phyloP scores from a whole-genome alignment of 2,888 invertebrate genomes.

The Syrphus vitripennis region DNA sequence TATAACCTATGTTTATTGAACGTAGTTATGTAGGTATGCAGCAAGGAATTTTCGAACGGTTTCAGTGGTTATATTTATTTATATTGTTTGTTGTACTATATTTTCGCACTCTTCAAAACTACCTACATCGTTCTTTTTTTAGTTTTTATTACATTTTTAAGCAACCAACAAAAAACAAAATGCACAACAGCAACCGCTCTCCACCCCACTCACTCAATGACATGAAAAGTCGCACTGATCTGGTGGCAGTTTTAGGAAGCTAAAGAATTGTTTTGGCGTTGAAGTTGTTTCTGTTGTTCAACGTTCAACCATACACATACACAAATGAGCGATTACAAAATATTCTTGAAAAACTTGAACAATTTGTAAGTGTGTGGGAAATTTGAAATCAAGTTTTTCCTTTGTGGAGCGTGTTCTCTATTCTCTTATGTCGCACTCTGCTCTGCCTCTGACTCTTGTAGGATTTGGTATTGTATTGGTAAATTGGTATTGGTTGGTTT shows the following conservation, averaged over 20 bases:
- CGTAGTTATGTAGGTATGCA: not conserved
- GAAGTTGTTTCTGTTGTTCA: not conserved
- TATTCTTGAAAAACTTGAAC: not conserved
- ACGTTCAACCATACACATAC: not conserved
- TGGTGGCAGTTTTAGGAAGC: not conserved
- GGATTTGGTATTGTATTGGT: no score
- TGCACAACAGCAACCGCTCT: slow-evolving; percentile 67
- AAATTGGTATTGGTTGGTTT: no score
- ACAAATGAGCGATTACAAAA: not conserved
- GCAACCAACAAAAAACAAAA: slow-evolving; percentile 24
- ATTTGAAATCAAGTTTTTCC: no score
- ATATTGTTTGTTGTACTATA: not conserved
- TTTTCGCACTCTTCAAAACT: not conserved
- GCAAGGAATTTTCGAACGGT: not conserved
- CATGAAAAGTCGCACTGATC: not conserved
- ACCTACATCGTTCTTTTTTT: not conserved
- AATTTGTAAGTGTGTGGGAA: no score
- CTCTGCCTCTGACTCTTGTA: no score
- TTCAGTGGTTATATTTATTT: not conserved
- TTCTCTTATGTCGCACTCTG: no score
- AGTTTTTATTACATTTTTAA: slow-evolving; percentile 9
- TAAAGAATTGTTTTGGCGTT: not conserved
- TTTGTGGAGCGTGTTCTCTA: no score
- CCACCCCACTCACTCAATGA: slow-evolving; percentile 52
- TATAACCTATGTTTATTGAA: not conserved